Evolutionary conservation across 1,140 invertebrate species (phyloP), one percentile per base, ranked within the genome.

Genomic region (Antheraea pernyi): DNA sequence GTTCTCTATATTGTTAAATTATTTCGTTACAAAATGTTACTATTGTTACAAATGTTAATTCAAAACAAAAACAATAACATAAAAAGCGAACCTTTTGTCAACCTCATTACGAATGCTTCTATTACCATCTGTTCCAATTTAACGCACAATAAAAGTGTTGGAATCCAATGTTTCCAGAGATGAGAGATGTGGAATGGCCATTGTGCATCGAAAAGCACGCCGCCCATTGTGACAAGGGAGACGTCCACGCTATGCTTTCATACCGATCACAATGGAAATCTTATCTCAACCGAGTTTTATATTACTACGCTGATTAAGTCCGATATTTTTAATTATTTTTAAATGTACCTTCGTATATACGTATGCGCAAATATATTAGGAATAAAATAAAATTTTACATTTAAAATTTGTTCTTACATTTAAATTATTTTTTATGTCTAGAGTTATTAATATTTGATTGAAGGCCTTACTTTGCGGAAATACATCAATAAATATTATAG

Each of bases 81-180:
- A 36, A 63, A n/a, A 63, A 30, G 61, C 61, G 37, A 37, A 37
- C 65, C 74, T 72, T 72, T 72, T 67, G 77, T 71, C 42, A 61
- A 73, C 68, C 72, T 73, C 67, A 73, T 78, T 74, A 76, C 70
- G 75, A 68, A 74, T 75, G 72, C 67, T 39, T 73, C 69, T 65
- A 76, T 80, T 79, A 65, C 73, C 76, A 80, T 78, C 76, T 82
- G 75, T 79, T 88, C 81, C 81, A 86, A 83, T 88, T 86, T 81
- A 83, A 77, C 78, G 75, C 72, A 88, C 82, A 85, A 85, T 87
- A 84, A 85, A 84, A 86, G 80, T 88, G 84, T 83, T 79, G 78
- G 74, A 76, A 72, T 77, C 82, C 78, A 81, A 85, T 90, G 86
- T 88, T 88, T 88, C 81, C 76, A 80, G 79, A 81, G 68, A 82